Evolutionary conservation across 2,797 vertebrate species (phyloP), one percentile per base, ranked within the genome.

Genomic region (Gallirallus australis): DNA sequence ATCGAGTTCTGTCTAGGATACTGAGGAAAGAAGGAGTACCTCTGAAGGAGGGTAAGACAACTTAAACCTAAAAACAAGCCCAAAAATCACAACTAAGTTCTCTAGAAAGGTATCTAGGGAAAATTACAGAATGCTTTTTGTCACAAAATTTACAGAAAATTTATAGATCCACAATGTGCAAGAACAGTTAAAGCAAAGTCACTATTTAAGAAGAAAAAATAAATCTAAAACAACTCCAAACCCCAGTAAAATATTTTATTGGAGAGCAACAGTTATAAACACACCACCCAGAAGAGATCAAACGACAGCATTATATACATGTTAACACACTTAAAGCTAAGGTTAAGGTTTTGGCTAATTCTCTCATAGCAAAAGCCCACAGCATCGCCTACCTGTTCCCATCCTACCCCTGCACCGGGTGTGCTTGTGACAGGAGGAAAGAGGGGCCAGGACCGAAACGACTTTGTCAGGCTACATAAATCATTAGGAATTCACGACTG

Each of bases 391-490:
- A 82, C 88, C 83, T 90, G 81, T 24, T 92, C 50, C 59, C 83
- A 65, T 57, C 52, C 80, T 50, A 82, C n/a, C 65, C 71, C 61
- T 75, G 56, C n/a, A 64, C 66, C 35, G 9, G 54, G 24, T 56
- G 40, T 39, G 53, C 64, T 64, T 84, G 80, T 4, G 82, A 65
- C 27, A 87, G 71, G 73, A 90, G 35, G 25, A 33, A 70, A 88
- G 73, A 91, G 59, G 88, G 40, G 68, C 47, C 48, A 52, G 64
- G 60, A 20, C n/a, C 35, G 60, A 91, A 92, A 80, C 9, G 28
- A 28, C 72, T 93, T 72, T 78, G 71, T 80, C 71, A 77, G 83
- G 45, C 90, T 95, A 95, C 91, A 87, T 93, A 94, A 96, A 95
- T 81, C 89, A 93, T 82, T 57, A 89, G 56, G 72, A 85, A 96